Base-by-base conservation (phyloP, 2,888 invertebrate species). In the Phyllotreta cruciferae region DNA sequence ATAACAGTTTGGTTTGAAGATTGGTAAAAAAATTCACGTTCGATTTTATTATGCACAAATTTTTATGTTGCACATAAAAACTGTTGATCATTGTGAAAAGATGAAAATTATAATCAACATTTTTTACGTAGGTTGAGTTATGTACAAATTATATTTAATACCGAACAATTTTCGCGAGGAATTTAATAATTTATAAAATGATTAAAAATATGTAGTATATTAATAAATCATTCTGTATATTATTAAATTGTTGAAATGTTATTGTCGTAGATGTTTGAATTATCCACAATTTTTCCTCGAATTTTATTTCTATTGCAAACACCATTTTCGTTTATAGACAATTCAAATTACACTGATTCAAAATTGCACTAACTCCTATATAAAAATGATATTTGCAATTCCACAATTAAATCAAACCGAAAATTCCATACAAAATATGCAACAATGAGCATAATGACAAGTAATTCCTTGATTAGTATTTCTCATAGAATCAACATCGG, bases 391-490 rank as follows among this genome's bases (percentile, higher is more conserved):
- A 50, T 50, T 50, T 57, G 47, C 57, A 49, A 47, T 38, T 41
- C 3, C 1, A 37, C 47, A 24, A 11, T n/a, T 50, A 50, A 35
- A 35, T 44, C 36, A 42, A 39, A 53, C 45, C 41, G 36, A 49
- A 49, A 9, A 4, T 36, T 14, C 7, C 36, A 47, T 7, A 54
- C 45, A 58, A 60, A 7, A 52, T 56, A 64, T 66, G 67, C 68
- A 69, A 69, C 64, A 65, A 68, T 70, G 71, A 71, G 71, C 71
- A 69, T 71, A 70, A 64, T 63, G 55, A 63, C 58, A 65, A 67
- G 60, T 66, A 62, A 38, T 58, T 52, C 38, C 60, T 60, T 50
- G 9, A 52, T 52, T 52, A 52, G 52, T 52, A 61, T 57, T 52
- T 67, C 24, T 24, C 35, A 61, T 56, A 68, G 64, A 62, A 58